A percentile compares a stretch with the other conserved stretches of the same genome.
Evolutionary conservation across 2,797 vertebrate species (phyloP).

Genomic region (Cyprinella venusta): DNA sequence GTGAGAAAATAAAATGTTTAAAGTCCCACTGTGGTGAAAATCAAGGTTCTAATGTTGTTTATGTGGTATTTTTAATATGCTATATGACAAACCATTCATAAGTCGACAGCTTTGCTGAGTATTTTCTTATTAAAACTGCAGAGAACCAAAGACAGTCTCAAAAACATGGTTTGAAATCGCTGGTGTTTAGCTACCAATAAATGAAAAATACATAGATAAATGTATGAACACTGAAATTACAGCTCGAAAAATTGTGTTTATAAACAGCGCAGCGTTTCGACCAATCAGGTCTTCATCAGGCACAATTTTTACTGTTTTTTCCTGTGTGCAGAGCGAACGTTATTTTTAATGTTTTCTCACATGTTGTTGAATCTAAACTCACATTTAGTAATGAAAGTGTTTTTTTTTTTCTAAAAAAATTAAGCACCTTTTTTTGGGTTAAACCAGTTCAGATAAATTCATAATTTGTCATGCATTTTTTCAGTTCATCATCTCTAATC

Average conservation of each 20-base stretch:
- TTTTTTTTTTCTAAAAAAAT: neutral
- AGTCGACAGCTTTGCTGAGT: too few relatives aligned
- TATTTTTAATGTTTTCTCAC: neutral
- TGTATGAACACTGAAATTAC: neutral
- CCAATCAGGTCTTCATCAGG: neutral
- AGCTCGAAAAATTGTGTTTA: neutral
- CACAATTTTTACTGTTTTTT: neutral
- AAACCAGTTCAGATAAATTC: neutral
- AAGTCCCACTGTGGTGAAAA: too few relatives aligned
- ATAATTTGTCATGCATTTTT: neutral
- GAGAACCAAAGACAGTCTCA: too few relatives aligned
- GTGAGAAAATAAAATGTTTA: too few relatives aligned
- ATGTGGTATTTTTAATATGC: too few relatives aligned
- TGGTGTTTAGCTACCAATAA: too few relatives aligned
- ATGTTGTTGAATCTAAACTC: neutral
- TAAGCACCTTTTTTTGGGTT: neutral
- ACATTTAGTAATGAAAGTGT: too few relatives aligned
- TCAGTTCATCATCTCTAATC: neutral
- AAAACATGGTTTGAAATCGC: too few relatives aligned
- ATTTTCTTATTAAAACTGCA: too few relatives aligned
- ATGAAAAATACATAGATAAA: neutral
- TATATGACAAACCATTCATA: too few relatives aligned
- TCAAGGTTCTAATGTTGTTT: too few relatives aligned
- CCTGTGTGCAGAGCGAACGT: too few relatives aligned
- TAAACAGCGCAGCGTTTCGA: neutral